Evolutionary conservation across 1,140 invertebrate genomes (phyloP).

Genomic region (Drosophila punjabiensis): DNA sequence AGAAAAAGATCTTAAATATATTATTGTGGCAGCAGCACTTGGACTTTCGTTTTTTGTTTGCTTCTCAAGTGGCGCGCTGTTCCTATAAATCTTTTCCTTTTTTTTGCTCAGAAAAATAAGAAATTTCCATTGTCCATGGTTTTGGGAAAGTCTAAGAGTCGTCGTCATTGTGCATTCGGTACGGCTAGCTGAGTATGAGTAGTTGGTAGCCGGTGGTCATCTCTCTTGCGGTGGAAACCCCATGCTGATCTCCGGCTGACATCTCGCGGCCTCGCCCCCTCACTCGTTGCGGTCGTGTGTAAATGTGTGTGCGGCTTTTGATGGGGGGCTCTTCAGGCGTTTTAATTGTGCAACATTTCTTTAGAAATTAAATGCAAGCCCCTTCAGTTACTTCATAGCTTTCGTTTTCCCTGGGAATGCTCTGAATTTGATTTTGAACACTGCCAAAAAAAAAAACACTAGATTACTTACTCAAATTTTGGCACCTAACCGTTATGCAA

Average conservation of each 20-base stretch:
- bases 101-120: slow-evolving; percentile 56
- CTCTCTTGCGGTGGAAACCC: slow-evolving; percentile 25
- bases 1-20: slow-evolving; percentile 48
- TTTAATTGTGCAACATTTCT: slow-evolving; percentile 83
- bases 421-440: slow-evolving; percentile 34
- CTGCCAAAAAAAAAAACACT: slow-evolving; percentile 20
- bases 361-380: slow-evolving; percentile 73
- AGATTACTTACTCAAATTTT: slow-evolving; percentile 15
- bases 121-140: slow-evolving; percentile 70
- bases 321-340: slow-evolving; percentile 74
- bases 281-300: slow-evolving; percentile 29
- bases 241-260: slow-evolving; percentile 53
- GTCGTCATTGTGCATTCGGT: slow-evolving; percentile 69
- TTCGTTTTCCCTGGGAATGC: slow-evolving; percentile 76
- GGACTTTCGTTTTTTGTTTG: slow-evolving; percentile 79
- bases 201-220: slow-evolving; percentile 38
- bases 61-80: slow-evolving; percentile 67
- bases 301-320: slow-evolving; percentile 52
- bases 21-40: slow-evolving; percentile 61
- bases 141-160: slow-evolving; percentile 72
- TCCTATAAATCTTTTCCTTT: slow-evolving; percentile 71
- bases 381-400: slow-evolving; percentile 76
- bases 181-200: slow-evolving; percentile 39
- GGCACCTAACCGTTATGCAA: slow-evolving; percentile 22
- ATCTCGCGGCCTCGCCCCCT: slow-evolving; percentile 62